Percentiles rank a stretch among this genome's conserved stretches.
phyloP scores from a whole-genome alignment of 2,888 invertebrate species.

The Mimas tiliae region DNA sequence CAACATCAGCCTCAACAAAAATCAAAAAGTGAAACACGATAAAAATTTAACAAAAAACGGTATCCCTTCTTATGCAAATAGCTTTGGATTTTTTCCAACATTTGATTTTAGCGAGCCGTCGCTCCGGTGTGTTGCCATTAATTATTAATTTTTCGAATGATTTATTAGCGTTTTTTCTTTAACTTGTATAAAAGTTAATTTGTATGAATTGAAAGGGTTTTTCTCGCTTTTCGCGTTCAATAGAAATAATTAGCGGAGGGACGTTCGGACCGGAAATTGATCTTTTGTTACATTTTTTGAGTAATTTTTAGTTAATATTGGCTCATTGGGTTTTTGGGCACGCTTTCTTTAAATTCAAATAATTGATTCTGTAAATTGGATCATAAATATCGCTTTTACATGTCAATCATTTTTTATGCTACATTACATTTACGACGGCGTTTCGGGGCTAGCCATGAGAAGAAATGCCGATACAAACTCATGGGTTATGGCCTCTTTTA shows the following conservation, averaged over 20 bases:
- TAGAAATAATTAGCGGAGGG: constrained; percentile 65
- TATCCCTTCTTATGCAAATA: constrained; percentile 79
- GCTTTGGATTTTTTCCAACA: constrained; percentile 63
- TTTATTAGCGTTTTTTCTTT: constrained; percentile 68
- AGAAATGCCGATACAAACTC: no score
- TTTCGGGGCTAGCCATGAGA: no score
- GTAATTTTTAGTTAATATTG: not conserved
- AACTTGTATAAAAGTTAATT: constrained; percentile 72
- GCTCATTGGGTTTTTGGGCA: not conserved
- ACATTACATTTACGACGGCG: no score
- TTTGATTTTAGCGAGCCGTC: constrained; percentile 71
- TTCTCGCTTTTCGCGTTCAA: constrained; percentile 59
- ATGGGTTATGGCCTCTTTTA: no score
- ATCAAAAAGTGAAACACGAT: constrained; percentile 60
- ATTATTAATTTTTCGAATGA: constrained; percentile 82
- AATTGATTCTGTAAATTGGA: no score
- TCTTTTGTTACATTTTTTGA: constrained; percentile 19
- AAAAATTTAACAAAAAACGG: constrained; percentile 54
- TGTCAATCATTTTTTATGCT: no score
- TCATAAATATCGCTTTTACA: no score
- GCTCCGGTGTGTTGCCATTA: constrained; percentile 66
- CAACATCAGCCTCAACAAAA: constrained; percentile 46
- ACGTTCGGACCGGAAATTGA: constrained; percentile 31
- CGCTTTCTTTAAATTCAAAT: not conserved
- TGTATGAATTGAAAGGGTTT: constrained; percentile 68